Conservation (phyloP, 1,140 invertebrate species). For the Caerostris darwini region DNA sequence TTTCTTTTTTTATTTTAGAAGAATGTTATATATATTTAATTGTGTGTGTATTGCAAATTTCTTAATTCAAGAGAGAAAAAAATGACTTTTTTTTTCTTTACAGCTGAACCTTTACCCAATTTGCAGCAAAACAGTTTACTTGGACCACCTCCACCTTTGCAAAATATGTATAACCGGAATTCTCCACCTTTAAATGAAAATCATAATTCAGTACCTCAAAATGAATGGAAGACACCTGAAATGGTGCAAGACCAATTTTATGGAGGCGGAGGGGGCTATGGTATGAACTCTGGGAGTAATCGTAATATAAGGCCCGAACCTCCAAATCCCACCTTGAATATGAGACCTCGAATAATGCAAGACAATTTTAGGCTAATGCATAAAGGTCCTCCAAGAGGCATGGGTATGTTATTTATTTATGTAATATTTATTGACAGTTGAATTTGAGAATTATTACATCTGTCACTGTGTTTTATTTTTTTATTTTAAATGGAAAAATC, state of each 20-base stretch:
- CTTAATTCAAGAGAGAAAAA: too few species aligned
- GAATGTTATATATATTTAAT: too few species aligned
- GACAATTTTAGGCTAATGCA: conserved; percentile 45
- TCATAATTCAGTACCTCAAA: conserved; percentile 5
- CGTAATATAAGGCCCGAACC: not conserved
- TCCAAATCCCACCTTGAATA: conserved; percentile 19
- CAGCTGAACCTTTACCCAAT: conserved; percentile 23
- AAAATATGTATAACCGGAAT: conserved; percentile 27
- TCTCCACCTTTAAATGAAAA: conserved; percentile 7
- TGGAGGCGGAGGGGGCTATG: not conserved
- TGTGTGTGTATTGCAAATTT: not conserved
- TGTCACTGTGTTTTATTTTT: too few species aligned
- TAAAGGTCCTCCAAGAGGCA: conserved; percentile 43
- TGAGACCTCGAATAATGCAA: conserved; percentile 69
- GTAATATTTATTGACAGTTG: too few species aligned
- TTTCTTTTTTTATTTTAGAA: too few species aligned
- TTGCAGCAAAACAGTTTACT: conserved; percentile 23
- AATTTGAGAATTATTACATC: too few species aligned
- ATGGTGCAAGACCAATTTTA: conserved; percentile 35
- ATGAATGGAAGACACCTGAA: conserved; percentile 31
- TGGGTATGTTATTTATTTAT: not conserved
- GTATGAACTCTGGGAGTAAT: not conserved
- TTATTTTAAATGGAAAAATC: too few species aligned
- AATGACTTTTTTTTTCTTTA: not conserved
- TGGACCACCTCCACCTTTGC: not conserved